Evolutionary conservation across 92 coral and sea anemone genomes (phyloP), one percentile per base, ranked within the genome.

Genomic region (Virgularia gustaviana): DNA sequence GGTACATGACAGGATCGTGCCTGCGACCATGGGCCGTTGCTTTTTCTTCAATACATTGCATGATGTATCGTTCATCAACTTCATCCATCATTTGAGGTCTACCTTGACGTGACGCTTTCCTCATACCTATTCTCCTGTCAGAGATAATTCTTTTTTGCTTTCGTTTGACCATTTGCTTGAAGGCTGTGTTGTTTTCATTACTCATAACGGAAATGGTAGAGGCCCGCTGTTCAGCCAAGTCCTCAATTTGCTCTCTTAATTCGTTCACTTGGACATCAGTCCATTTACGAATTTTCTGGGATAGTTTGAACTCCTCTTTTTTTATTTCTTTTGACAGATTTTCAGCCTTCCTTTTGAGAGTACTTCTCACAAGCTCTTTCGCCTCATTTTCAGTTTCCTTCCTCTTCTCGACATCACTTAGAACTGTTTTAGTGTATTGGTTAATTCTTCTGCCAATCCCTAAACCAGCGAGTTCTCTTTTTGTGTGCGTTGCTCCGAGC

Each of bases 71-170:
- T 44, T 68, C 39, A 29, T 68, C 75, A 5, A 6, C 37, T 68
- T 68, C 75, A 68, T 68, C 75, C 37, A 67, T 23, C 12, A 45
- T 31, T 28, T 27, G 11, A 9, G 58, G 58, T n/a, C 75, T 47
- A 3, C 75, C 75, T n/a, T n/a, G n/a, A n/a, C n/a, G n/a, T n/a
- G n/a, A n/a, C n/a, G n/a, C n/a, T n/a, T n/a, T n/a, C 68, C 85
- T 63, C 57, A 56, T 73, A 39, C 62, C 75, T 39, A 78, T 55
- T 34, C 57, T 72, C 16, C 78, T 38, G 71, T 63, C 71, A 44
- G 70, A 49, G 38, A 57, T 47, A 41, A 57, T 60, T 47, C 47
- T 54, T 53, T 59, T 78, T 53, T 7, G 71, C 71, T 64, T 64
- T 18, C 71, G 35, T 52, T 64, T 20, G 2, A 64, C 71, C 9